Evolutionary conservation across 1,140 invertebrate species (phyloP).

Genomic region (Anthonomus grandis): DNA sequence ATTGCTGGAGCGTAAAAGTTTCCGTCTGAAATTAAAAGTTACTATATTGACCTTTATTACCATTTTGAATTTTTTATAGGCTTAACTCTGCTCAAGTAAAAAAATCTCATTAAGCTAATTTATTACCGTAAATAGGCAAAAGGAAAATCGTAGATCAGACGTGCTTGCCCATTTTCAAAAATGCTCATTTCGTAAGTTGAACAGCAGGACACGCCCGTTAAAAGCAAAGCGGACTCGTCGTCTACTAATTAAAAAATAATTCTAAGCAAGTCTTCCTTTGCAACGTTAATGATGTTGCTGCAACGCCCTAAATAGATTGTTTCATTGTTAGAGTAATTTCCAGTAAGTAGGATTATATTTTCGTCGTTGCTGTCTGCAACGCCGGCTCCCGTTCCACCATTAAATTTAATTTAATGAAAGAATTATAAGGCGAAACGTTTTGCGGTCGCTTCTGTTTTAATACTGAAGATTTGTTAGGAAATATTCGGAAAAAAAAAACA

Average conservation of each 20-base stretch:
- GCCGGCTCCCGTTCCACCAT: conserved; percentile 9
- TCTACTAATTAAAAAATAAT: conserved; percentile 10
- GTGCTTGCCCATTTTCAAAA: not conserved
- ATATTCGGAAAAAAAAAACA: too few relatives aligned
- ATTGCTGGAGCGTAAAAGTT: too few relatives aligned
- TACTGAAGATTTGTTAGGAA: too few relatives aligned
- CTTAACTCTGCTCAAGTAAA: too few relatives aligned
- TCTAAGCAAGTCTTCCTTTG: not conserved
- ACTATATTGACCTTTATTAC: too few relatives aligned
- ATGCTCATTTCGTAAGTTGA: too few relatives aligned
- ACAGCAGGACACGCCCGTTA: too few relatives aligned
- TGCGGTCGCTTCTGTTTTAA: not conserved
- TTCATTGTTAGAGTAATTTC: conserved; percentile 8
- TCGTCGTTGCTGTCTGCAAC: conserved; percentile 15
- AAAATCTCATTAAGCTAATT: not conserved
- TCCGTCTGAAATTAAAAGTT: too few relatives aligned
- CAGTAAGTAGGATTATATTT: conserved; percentile 20
- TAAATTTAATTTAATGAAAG: conserved; percentile 18
- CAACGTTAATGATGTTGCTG: conserved; percentile 16
- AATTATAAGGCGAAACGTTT: not conserved
- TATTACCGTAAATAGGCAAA: not conserved
- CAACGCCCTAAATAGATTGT: conserved; percentile 12
- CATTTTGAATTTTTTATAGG: too few relatives aligned
- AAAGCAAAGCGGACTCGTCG: not conserved
- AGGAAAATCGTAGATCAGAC: not conserved